phyloP scores from a whole-genome alignment of 2,113 vertebrate species.

The Sterrhoptilus dennistouni region DNA sequence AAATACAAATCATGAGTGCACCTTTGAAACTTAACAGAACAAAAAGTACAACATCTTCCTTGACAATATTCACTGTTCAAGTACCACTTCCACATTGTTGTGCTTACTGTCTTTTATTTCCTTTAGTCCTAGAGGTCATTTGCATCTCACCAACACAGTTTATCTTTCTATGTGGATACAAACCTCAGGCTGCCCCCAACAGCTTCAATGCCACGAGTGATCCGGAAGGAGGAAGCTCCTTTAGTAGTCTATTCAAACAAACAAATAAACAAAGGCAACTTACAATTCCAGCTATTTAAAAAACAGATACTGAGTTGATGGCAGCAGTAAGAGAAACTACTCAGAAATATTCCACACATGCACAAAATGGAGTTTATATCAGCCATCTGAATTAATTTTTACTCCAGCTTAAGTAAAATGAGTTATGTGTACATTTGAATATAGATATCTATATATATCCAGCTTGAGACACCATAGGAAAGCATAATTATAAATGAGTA shows the following conservation, averaged over 20 bases:
- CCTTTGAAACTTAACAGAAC: neutral
- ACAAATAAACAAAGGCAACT: neutral
- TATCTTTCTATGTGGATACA: conserved; percentile 37
- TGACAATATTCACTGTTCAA: neutral
- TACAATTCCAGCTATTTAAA: neutral
- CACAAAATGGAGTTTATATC: neutral
- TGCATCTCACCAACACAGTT: neutral
- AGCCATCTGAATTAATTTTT: neutral
- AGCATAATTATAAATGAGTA: neutral
- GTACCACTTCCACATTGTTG: neutral
- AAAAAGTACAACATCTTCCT: neutral
- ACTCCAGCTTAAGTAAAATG: neutral
- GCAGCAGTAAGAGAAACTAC: neutral
- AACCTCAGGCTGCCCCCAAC: conserved; percentile 91
- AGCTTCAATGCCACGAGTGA: conserved; percentile 91
- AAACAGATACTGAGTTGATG: neutral
- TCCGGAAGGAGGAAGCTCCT: conserved; percentile 93
- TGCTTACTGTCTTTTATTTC: neutral
- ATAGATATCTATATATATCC: fast-evolving
- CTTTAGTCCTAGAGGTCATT: neutral
- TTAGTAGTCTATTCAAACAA: conserved; percentile 87
- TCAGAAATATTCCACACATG: neutral
- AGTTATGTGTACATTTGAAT: neutral
- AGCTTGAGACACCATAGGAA: neutral
- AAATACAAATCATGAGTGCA: neutral